Base-by-base conservation (phyloP, 2,797 vertebrate genomes). In the Sebastiscus albofasciatus region DNA sequence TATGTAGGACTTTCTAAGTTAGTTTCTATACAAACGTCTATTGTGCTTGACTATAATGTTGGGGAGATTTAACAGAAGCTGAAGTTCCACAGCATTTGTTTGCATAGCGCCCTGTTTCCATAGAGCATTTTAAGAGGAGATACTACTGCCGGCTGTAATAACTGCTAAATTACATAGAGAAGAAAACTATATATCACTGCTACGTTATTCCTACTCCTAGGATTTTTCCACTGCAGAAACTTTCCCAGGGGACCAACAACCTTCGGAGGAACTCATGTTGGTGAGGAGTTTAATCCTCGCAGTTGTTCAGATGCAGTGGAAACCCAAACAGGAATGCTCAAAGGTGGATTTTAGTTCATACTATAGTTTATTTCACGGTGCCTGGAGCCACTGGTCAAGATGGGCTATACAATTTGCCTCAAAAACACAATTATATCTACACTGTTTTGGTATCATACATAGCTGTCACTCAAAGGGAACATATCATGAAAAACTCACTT, bases 91-190 rank as follows among this genome's bases (percentile, higher is more conserved):
- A 26, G 33, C 33, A 59, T 56, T 27, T 72, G 58, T 82, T 39
- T 66, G 24, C 34, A 26, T 5, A 9, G 26, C 6, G 26, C 29
- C 42, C 6, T 29, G 65, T 67, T 70, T 71, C 67, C 59, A 72
- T 18, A 27, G 13, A 52, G 49, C 67, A 54, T 54, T 54, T 39
- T 22, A 2, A 52, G 20, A 52, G n/a, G 52, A 54, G 52, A 54
- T 52, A 52, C 46, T 52, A n/a, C 18, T 52, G 20, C 18, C 36
- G 34, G 65, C 16, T 26, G 68, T 54, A 74, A 81, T 78, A 65
- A 67, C 56, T 71, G 22, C 34, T 67, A 55, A 67, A 79, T 75
- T 67, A 65, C 60, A 68, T 3, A 29, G 62, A 71, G 24, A 26
- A 67, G 68, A n/a, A 73, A 24, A 66, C 34, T 9, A 52, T 16